Evolutionary conservation across 2,113 vertebrate genomes (phyloP).

Genomic region (Lagenorhynchus albirostris): DNA sequence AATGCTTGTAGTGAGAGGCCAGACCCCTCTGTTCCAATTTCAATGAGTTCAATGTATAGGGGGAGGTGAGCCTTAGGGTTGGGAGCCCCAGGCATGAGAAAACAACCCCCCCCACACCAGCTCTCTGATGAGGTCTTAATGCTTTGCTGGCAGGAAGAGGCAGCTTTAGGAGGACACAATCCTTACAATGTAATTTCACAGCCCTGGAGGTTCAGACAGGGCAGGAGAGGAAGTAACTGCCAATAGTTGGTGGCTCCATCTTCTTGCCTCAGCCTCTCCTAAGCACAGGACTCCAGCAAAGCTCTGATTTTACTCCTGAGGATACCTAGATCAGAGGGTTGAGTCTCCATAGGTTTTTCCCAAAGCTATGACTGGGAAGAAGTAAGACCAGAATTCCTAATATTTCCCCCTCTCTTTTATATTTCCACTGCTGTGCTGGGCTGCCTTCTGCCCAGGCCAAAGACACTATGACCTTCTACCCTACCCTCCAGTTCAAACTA

Average conservation of each 20-base stretch:
- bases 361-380: background rate
- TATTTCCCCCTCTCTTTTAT: background rate
- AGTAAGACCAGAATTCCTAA: background rate
- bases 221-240: background rate
- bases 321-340: background rate
- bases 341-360: background rate
- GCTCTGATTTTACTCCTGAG: background rate
- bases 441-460: background rate
- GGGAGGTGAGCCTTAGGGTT: background rate
- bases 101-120: background rate
- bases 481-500: background rate
- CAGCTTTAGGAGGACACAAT: background rate
- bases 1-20: background rate
- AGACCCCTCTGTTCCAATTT: background rate
- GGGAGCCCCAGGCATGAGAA: background rate
- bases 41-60: background rate
- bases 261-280: background rate
- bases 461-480: background rate
- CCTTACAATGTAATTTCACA: background rate
- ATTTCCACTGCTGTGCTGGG: background rate
- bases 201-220: background rate
- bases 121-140: background rate
- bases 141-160: background rate
- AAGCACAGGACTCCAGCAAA: background rate
- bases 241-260: rapidly evolving